Evolutionary conservation across 2,797 vertebrate species (phyloP), one percentile per base, ranked within the genome.

Genomic region (Sebastes kiyomatsui): DNA sequence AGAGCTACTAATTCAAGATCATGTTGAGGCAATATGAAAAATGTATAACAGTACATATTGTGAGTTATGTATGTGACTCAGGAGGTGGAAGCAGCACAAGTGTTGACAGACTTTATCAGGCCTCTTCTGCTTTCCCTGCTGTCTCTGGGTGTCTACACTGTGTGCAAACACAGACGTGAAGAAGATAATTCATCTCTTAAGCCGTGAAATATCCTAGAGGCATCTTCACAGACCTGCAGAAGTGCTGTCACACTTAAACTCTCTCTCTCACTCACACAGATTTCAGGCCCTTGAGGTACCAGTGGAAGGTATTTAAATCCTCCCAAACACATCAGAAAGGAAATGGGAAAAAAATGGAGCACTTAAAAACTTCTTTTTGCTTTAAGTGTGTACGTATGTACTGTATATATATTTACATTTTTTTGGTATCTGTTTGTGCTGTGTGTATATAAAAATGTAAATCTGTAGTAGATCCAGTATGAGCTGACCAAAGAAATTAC

Each of bases 221-320:
- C 85, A 75, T 87, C 73, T 84, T 86, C 67, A 76, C 70, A 87
- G 59, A 83, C 54, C 67, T 82, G 82, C 75, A 81, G 69, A 81
- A 68, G 65, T 22, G 74, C 55, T 66, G 82, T 83, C 82, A 80
- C 70, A 87, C 77, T 55, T 66, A 54, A 69, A 71, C 58, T 80
- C 56, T 28, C 62, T 38, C 27, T 35, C 2, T 12, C 54, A 2
- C 25, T 62, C 16, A 52, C 64, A 42, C 59, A 56, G 5, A 58
- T 16, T 65, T 32, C n/a, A 54, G 30, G 69, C 69, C 60, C 55
- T 1, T 65, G 18, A 72, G 46, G 55, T 75, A 67, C 59, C 13
- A 30, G 18, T 61, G 46, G 25, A 58, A 67, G 25, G 33, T 74
- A 65, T 76, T 72, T 33, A 65, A 82, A 88, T 64, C 56, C 10